These are phyloP conservation scores for Heloderma charlesbogerti DNA, from an alignment of 2,113 vertebrate genomes.

Conservation along the genomic window DNA sequence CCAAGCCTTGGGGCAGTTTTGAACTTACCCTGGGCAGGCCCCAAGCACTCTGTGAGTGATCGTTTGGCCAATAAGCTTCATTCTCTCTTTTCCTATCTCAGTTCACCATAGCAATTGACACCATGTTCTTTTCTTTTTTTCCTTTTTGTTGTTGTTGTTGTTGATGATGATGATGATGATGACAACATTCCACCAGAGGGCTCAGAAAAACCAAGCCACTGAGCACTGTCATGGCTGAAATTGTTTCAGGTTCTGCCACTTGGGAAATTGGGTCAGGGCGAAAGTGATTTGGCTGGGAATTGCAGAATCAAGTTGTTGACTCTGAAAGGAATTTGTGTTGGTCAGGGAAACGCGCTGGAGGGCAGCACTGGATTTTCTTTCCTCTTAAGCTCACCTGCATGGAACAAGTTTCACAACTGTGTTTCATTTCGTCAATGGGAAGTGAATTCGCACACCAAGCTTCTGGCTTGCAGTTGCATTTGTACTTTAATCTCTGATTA, in stretches of 20 bases:
- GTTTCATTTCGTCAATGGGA: not conserved
- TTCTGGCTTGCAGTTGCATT: slow-evolving; percentile 45
- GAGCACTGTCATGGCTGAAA: not conserved
- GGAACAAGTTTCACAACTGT: slow-evolving; percentile 29
- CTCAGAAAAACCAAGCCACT: not conserved
- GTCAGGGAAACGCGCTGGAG: not conserved
- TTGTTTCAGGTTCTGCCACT: not conserved
- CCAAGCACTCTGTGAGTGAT: not conserved
- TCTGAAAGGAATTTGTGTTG: slow-evolving; percentile 20
- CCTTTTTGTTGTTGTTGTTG: not conserved
- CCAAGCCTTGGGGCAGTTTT: not conserved
- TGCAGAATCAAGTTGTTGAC: not conserved
- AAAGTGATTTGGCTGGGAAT: slow-evolving; percentile 16
- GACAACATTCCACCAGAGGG: not conserved
- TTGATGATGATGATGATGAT: too few relatives aligned
- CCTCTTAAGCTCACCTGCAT: not conserved
- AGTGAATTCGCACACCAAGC: slow-evolving; percentile 48
- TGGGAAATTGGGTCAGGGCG: not conserved
- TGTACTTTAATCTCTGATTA: slow-evolving; percentile 60
- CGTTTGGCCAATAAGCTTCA: not conserved
- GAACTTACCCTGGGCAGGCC: not conserved
- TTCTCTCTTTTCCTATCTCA: not conserved
- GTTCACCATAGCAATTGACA: not conserved
- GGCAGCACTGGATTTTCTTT: not conserved
- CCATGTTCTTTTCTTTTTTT: not conserved